Evolutionary conservation across 2,888 invertebrate genomes (phyloP).

Genomic region (Drosophila prostipennis): DNA sequence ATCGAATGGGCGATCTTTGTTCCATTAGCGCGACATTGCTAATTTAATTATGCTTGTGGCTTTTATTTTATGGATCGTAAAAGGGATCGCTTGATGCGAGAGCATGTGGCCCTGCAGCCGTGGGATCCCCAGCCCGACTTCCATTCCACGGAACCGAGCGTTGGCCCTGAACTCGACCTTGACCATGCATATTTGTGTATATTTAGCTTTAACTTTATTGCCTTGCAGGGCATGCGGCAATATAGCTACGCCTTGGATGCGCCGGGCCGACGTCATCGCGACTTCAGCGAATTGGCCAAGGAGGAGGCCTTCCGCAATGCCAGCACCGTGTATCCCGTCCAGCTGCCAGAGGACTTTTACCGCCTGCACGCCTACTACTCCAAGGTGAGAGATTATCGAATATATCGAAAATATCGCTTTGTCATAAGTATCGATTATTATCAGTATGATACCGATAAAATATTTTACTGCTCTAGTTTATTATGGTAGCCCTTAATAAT

Average conservation of each 20-base stretch:
- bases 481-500: no score
- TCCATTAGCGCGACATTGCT: conserved; percentile 61
- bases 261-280: conserved; percentile 79
- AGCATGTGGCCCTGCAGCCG: conserved; percentile 26
- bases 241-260: conserved; percentile 77
- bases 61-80: conserved; percentile 39
- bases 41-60: conserved; percentile 61
- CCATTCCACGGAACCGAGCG: conserved; percentile 12
- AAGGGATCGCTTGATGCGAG: conserved; percentile 8
- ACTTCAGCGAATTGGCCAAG: conserved; percentile 83
- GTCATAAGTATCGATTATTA: background rate
- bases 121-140: conserved; percentile 16
- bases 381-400: conserved; percentile 84
- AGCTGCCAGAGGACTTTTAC: conserved; percentile 87
- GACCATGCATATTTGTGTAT: conserved; percentile 24
- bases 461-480: no score
- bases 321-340: conserved; percentile 88
- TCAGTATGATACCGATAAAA: background rate
- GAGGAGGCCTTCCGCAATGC: conserved; percentile 85
- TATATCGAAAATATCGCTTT: no score
- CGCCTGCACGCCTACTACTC: conserved; percentile 90
- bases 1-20: conserved; percentile 35
- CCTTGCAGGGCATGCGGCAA: conserved; percentile 78
- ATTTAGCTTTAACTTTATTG: conserved; percentile 2
- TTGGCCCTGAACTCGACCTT: conserved; percentile 18